phyloP scores from a whole-genome alignment of 35 echinoderm and acorn worm genomes.

The Nesometra sesokonis region DNA sequence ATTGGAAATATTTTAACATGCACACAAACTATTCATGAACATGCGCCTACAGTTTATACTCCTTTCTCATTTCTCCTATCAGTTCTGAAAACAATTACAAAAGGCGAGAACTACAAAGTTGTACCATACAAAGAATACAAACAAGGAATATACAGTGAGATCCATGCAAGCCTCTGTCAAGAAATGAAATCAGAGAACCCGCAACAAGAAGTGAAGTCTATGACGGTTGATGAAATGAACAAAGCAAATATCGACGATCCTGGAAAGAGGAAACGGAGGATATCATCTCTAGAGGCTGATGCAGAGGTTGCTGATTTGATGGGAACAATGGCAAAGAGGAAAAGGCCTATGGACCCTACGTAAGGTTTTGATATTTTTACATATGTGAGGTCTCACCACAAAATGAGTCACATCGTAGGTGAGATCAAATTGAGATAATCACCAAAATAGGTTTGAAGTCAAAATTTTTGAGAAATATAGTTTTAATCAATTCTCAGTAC shows the following conservation, averaged over 20 bases:
- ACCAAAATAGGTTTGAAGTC: too few species aligned
- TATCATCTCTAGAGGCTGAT: conserved; percentile 18
- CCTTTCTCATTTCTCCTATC: not conserved
- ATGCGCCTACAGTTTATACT: not conserved
- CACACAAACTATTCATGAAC: too few species aligned
- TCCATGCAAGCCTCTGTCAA: not conserved
- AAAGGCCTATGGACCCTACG: conserved; percentile 80
- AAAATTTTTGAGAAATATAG: too few species aligned
- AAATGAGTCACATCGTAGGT: too few species aligned
- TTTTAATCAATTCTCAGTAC: too few species aligned
- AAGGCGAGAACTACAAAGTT: conserved; percentile 11
- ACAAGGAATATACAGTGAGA: not conserved
- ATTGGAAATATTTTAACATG: too few species aligned
- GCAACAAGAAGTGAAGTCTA: not conserved
- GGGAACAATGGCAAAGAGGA: conserved; percentile 40
- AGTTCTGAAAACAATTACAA: conserved; percentile 24
- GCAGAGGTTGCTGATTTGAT: conserved; percentile 69
- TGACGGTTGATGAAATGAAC: not conserved
- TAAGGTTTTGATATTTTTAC: too few species aligned
- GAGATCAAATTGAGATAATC: too few species aligned
- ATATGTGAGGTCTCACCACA: too few species aligned
- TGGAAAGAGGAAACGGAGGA: not conserved
- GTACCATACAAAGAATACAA: conserved; percentile 26
- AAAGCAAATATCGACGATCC: not conserved
- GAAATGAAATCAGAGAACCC: not conserved